These are phyloP conservation scores for Lipophrys pholis DNA, from an alignment of 2,113 vertebrate genomes.

Conservation along the genomic window DNA sequence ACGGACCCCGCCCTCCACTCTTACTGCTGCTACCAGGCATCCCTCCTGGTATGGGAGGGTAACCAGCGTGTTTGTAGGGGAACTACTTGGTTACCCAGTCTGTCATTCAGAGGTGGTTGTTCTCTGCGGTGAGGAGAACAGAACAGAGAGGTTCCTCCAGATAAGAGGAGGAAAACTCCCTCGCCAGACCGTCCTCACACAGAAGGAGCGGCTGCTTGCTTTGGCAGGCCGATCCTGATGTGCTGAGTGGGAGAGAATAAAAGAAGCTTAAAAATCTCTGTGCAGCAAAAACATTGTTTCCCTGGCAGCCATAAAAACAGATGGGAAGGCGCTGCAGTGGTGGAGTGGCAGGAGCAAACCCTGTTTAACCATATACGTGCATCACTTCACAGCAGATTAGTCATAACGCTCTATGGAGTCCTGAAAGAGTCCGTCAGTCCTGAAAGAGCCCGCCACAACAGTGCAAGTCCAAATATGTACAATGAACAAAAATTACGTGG, in stretches of 20 bases:
- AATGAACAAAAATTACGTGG: no score
- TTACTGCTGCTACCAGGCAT: conserved; percentile 83
- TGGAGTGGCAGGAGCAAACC: conserved; percentile 19
- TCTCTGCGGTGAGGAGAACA: background rate
- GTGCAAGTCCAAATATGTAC: no score
- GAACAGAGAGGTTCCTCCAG: no score
- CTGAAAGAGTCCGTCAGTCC: no score
- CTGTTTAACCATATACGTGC: background rate
- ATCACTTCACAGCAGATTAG: no score
- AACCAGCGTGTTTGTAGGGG: background rate
- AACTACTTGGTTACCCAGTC: conserved; percentile 9
- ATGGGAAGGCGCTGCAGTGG: conserved; percentile 22
- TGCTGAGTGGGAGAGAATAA: conserved; percentile 19
- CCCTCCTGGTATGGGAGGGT: conserved; percentile 50
- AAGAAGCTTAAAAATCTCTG: conserved; percentile 26
- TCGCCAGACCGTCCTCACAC: no score
- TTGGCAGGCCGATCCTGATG: conserved; percentile 24
- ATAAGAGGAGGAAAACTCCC: background rate
- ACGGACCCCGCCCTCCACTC: conserved; percentile 80
- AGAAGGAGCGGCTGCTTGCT: background rate
- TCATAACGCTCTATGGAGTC: no score
- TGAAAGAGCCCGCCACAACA: no score
- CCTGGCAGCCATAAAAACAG: conserved; percentile 19
- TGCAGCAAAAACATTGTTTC: conserved; percentile 36
- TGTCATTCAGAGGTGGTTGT: conserved; percentile 26